A percentile compares a stretch with the other conserved stretches of the same genome.
Evolutionary conservation across 2,797 vertebrate species (phyloP).

Genomic region (Lateolabrax maculatus): DNA sequence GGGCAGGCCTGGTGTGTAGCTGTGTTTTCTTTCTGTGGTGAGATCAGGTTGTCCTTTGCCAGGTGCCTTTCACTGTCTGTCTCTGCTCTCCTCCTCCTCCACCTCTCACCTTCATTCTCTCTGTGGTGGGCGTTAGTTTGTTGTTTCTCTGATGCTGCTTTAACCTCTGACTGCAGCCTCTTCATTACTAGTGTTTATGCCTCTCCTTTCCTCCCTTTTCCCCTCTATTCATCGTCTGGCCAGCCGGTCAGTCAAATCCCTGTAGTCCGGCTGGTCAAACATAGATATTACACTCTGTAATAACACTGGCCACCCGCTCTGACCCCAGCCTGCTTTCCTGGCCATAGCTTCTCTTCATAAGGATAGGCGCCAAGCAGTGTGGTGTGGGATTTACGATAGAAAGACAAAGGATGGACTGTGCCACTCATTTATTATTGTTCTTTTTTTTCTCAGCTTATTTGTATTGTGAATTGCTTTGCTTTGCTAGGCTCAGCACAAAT

Average conservation of each 20-base stretch:
- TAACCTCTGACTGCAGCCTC: constrained; percentile 86
- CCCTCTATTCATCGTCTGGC: constrained; percentile 77
- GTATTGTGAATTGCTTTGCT: constrained; percentile 65
- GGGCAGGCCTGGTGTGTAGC: constrained; percentile 48
- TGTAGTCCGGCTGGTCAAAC: constrained; percentile 87
- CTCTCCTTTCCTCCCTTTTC: constrained; percentile 79
- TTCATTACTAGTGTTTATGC: constrained; percentile 88
- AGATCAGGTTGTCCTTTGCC: constrained; percentile 69
- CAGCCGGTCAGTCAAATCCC: constrained; percentile 84
- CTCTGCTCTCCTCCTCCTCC: constrained; percentile 56
- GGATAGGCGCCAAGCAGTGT: constrained; percentile 70
- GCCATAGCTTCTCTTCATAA: constrained; percentile 79
- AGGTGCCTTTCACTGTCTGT: constrained; percentile 66
- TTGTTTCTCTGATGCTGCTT: constrained; percentile 87
- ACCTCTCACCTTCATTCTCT: constrained; percentile 74
- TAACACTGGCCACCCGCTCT: constrained; percentile 85
- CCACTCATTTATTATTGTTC: constrained; percentile 78
- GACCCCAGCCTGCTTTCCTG: constrained; percentile 80
- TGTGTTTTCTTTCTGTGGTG: constrained; percentile 56
- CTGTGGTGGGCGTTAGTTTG: constrained; percentile 85
- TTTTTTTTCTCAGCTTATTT: constrained; percentile 66
- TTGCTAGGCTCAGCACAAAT: constrained; percentile 49
- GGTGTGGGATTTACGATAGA: constrained; percentile 77
- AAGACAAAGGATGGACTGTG: constrained; percentile 73
- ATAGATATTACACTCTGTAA: constrained; percentile 90